These are phyloP conservation scores for Clavelina lepadiformis DNA, from an alignment of 23 tunicate genomes.

Conservation along the genomic window DNA sequence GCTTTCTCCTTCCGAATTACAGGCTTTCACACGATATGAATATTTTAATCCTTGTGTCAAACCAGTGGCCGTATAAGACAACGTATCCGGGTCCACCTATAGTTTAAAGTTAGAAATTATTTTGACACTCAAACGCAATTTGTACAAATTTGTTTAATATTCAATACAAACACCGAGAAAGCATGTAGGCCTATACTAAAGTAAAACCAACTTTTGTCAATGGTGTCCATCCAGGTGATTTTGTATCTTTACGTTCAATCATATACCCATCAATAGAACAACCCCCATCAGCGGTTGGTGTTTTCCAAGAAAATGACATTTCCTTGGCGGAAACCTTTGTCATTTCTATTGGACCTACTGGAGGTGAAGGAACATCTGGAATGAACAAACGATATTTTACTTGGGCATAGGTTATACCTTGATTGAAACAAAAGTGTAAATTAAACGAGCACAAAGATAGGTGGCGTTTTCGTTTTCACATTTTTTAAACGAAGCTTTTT, in stretches of 20 bases:
- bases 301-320: constrained; percentile 77
- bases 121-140: background rate
- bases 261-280: constrained; percentile 53
- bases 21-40: constrained; percentile 74
- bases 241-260: constrained; percentile 82
- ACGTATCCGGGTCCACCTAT: constrained; percentile 61
- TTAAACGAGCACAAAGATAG: too few relatives aligned
- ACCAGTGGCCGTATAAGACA: constrained; percentile 35
- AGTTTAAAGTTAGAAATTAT: background rate
- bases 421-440: background rate
- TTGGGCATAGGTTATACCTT: background rate
- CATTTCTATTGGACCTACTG: constrained; percentile 83
- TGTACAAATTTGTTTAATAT: too few relatives aligned
- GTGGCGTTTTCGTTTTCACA: too few relatives aligned
- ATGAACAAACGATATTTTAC: background rate
- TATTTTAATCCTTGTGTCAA: constrained; percentile 77
- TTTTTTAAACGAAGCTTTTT: too few relatives aligned
- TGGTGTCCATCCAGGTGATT: constrained; percentile 60
- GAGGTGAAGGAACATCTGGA: constrained; percentile 70
- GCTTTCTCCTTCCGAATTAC: constrained; percentile 85
- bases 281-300: constrained; percentile 86
- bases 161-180: too few relatives aligned
- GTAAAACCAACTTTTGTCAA: constrained; percentile 37
- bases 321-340: constrained; percentile 54
- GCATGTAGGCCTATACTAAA: too few relatives aligned